A percentile compares a stretch with the other conserved stretches of the same genome.
Conservation (phyloP, 2,888 invertebrate species). For the Netelia fuscicornis region DNA sequence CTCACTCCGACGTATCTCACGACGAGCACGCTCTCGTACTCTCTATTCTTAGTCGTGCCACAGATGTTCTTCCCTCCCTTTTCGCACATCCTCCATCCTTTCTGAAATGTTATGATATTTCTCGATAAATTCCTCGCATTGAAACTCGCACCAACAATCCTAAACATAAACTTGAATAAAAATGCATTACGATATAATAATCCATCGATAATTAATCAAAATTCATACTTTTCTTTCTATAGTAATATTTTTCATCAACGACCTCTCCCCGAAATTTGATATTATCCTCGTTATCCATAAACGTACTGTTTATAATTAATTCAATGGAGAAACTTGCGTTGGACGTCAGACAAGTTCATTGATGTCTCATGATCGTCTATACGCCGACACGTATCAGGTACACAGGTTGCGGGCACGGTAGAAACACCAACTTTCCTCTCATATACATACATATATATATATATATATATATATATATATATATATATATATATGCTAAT, state of each 20-base stretch:
- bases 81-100: not conserved
- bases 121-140: not conserved
- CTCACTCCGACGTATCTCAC: slow-evolving; percentile 50
- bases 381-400: slow-evolving; percentile 32
- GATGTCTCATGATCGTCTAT: slow-evolving; percentile 44
- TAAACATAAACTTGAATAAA: too few relatives aligned
- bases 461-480: not conserved
- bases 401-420: slow-evolving; percentile 35
- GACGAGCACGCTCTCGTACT: slow-evolving; percentile 31
- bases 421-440: slow-evolving; percentile 9
- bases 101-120: slow-evolving; percentile 17
- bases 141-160: too few relatives aligned
- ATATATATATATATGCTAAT: too few relatives aligned
- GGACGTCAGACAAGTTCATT: slow-evolving; percentile 22
- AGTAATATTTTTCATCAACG: too few relatives aligned
- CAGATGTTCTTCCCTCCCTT: slow-evolving; percentile 41
- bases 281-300: too few relatives aligned
- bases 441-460: not conserved
- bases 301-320: slow-evolving; percentile 14
- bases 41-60: slow-evolving; percentile 53
- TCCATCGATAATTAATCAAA: too few relatives aligned
- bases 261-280: not conserved
- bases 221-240: too few relatives aligned
- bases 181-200: too few relatives aligned
- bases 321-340: not conserved